Evolutionary conservation across 1,140 invertebrate genomes (phyloP).

Genomic region (Bombus confusus): DNA sequence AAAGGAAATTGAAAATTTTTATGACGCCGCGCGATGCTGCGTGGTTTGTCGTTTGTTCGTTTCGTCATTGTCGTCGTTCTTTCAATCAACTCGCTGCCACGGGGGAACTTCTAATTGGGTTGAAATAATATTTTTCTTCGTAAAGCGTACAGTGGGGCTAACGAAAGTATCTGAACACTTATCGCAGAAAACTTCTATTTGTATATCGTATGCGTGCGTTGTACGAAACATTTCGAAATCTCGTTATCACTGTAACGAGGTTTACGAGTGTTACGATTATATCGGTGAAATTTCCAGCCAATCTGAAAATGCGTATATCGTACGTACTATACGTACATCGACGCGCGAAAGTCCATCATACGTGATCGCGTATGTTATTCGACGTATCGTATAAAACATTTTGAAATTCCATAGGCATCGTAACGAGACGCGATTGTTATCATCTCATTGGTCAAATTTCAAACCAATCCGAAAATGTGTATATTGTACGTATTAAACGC

Average conservation of each 20-base stretch:
- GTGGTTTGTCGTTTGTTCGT: no score
- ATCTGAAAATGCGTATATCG: neutral
- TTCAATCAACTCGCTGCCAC: neutral
- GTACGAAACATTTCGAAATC: neutral
- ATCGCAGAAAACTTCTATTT: neutral
- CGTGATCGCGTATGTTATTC: no score
- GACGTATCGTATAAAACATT: no score
- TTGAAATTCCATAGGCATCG: no score
- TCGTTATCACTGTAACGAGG: neutral
- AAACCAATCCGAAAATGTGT: neutral
- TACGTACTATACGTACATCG: no score
- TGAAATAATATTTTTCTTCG: neutral
- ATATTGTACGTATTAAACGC: neutral
- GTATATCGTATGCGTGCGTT: neutral
- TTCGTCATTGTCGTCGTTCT: neutral
- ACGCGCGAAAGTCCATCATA: no score
- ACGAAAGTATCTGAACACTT: neutral
- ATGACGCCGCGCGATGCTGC: neutral
- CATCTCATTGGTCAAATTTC: neutral
- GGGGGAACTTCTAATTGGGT: neutral
- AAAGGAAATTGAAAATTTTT: conserved; percentile 48
- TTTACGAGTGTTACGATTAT: neutral
- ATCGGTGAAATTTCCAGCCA: neutral
- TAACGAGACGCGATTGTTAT: no score
- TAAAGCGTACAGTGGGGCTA: neutral